Conservation (phyloP, 2,797 vertebrate species). For the Onychomys arenicola region DNA sequence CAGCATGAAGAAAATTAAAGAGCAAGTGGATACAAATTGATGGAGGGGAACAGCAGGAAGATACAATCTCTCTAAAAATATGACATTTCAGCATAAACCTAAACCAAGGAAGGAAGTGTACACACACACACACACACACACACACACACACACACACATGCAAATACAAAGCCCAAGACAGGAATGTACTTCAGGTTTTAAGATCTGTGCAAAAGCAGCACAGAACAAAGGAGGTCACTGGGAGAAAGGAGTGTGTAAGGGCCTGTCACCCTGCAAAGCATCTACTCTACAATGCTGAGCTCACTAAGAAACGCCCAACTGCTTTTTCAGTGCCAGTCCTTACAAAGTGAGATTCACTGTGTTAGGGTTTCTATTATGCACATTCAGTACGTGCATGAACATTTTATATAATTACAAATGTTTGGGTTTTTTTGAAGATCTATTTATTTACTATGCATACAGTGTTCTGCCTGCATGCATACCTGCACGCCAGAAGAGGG, state of each 20-base stretch:
- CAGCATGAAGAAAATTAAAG: conserved; percentile 22
- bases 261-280: not conserved
- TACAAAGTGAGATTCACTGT: conserved; percentile 50
- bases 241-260: not conserved
- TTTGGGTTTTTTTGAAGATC: not conserved
- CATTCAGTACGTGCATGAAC: not conserved
- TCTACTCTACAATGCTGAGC: not conserved
- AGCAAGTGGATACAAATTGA: not conserved
- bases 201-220: not conserved
- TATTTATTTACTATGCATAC: not conserved
- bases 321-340: conserved; percentile 15
- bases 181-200: not conserved
- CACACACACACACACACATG: not conserved
- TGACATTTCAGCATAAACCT: conserved; percentile 34
- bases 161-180: conserved; percentile 11
- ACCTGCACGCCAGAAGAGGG: not conserved
- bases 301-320: not conserved
- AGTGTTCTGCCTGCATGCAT: not conserved
- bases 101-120: not conserved
- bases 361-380: not conserved
- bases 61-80: not conserved
- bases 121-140: not conserved
- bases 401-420: conserved; percentile 28
- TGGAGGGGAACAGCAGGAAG: not conserved
- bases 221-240: conserved; percentile 19